Base-by-base conservation (phyloP, 2,113 vertebrate genomes). In the Nyctereutes procyonoides region DNA sequence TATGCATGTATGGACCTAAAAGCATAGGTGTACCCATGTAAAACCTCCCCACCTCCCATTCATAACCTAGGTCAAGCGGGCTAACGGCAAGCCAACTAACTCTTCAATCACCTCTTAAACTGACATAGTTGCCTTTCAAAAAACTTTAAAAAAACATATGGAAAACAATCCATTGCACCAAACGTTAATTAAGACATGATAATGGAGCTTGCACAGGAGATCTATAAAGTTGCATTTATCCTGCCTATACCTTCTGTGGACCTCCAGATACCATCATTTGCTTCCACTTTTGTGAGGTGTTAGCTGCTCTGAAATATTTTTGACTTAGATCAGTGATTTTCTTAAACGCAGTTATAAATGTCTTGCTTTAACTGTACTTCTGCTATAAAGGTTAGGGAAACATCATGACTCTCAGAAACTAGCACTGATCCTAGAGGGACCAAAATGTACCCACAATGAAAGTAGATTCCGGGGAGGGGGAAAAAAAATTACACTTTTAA, bases 221-320 rank as follows among this genome's bases (percentile, higher is more conserved):
- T 56, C 93, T 65, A 83, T 10, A 88, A 28, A 71, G 19, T 20
- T 79, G 73, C 32, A 55, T 92, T 87, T 88, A 81, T 48, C 24
- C 13, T 81, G 35, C 12, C 38, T 88, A 69, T 53, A 92, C 16
- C 43, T 85, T 87, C 65, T 51, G 6, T 12, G 9, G 16, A 51
- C 82, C 85, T 87, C 93, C 93, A 97, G 98, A 97, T 15, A 89
- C 74, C 98, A 98, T 97, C 91, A 96, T 95, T 85, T 73, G 62
- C 65, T 65, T 62, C 48, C 88, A 35, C 24, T 83, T 98, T 98
- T 97, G 95, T 95, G 98, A 97, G 97, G 71, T 96, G 79, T 98
- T 97, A 97, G 85, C 86, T 98, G 95, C 90, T 98, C 88, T 87
- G 60, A 91, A 98, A 73, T 96, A 38, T 94, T 96, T 98, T 97